Conservation (phyloP, 2,797 vertebrate species). For the Premnoplex brunnescens region DNA sequence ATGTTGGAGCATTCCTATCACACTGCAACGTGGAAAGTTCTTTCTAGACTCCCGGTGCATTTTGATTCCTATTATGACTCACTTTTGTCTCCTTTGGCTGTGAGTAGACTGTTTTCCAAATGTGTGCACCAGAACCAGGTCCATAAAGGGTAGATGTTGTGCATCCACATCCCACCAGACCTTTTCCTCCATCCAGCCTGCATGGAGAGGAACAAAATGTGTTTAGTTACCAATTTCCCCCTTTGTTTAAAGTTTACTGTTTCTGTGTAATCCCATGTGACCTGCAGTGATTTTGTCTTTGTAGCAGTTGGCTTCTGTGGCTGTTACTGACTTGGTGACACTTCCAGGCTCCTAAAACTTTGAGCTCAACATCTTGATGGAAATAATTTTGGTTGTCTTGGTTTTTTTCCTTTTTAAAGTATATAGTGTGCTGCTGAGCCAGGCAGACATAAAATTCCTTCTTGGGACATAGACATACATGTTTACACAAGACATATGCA, state of each 20-base stretch:
- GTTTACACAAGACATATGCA: slow-evolving; percentile 23
- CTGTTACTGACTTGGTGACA: background rate
- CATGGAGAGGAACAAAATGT: background rate
- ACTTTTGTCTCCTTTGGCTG: background rate
- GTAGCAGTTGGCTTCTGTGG: background rate
- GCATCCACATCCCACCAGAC: background rate
- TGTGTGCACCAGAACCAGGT: background rate
- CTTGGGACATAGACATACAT: background rate
- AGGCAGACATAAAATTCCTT: slow-evolving; percentile 24
- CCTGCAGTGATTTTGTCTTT: background rate
- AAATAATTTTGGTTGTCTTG: background rate
- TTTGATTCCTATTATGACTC: background rate
- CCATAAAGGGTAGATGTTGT: background rate
- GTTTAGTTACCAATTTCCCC: background rate
- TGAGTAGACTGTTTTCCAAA: background rate
- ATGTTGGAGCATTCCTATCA: background rate
- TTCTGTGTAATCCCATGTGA: background rate
- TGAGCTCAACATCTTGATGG: background rate
- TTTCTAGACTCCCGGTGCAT: background rate
- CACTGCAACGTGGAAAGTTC: background rate
- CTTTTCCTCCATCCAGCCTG: background rate
- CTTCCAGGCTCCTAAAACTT: background rate
- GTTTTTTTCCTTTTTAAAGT: background rate
- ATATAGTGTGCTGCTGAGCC: background rate
- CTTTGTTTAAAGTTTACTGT: background rate